Evolutionary conservation across 2,113 vertebrate genomes (phyloP).

Genomic region (Ceyx melanurus): DNA sequence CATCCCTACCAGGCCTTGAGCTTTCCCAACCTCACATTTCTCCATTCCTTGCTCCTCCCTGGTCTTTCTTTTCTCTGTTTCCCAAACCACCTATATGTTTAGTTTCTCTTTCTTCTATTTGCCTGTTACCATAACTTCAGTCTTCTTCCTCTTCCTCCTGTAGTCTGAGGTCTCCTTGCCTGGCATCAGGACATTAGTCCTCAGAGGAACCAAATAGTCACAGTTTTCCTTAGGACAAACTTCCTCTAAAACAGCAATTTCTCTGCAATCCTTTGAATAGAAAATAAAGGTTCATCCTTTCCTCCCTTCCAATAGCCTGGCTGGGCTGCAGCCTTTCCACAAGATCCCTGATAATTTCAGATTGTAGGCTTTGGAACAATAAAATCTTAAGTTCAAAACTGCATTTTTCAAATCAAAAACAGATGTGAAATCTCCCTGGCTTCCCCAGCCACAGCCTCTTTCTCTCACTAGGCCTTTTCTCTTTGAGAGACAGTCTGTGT

Average conservation of each 20-base stretch:
- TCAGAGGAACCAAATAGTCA: neutral
- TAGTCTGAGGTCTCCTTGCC: neutral
- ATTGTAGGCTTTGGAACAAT: neutral
- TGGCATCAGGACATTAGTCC: neutral
- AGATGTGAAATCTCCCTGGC: neutral
- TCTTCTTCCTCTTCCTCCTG: neutral
- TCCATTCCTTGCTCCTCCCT: neutral
- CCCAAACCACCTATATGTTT: neutral
- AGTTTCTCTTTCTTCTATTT: neutral
- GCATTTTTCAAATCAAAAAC: neutral
- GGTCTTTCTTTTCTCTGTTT: conserved; percentile 1
- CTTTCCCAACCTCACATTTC: neutral
- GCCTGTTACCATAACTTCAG: neutral
- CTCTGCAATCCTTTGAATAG: neutral
- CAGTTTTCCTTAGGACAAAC: neutral
- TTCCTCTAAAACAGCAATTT: neutral
- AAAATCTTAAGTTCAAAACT: neutral
- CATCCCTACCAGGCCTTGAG: neutral
- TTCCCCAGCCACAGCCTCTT: neutral
- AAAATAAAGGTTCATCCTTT: neutral
- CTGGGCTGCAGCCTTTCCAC: neutral
- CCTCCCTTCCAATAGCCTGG: neutral
- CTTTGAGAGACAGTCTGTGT: neutral
- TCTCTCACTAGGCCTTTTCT: neutral
- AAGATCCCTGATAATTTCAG: neutral